phyloP scores from a whole-genome alignment of 2,888 invertebrate genomes.

The Cosmia pyralina region DNA sequence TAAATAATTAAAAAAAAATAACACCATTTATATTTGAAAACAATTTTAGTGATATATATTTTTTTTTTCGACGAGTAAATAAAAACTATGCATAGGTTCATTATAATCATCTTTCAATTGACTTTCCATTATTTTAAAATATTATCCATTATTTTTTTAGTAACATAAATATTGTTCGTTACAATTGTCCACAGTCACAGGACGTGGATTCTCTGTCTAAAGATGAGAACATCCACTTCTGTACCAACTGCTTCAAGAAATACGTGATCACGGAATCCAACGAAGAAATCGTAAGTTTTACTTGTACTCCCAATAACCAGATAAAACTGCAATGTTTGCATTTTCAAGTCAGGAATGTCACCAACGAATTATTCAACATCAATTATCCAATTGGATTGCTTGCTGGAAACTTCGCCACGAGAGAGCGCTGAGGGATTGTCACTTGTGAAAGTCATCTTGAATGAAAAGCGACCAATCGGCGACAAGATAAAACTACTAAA shows the following conservation, averaged over 20 bases:
- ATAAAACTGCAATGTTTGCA: neutral
- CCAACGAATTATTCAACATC: neutral
- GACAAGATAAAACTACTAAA: too few species aligned
- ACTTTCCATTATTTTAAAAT: neutral
- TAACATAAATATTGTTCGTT: neutral
- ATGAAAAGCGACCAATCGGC: too few species aligned
- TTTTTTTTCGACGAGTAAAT: neutral
- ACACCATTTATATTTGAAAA: neutral
- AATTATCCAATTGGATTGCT: neutral
- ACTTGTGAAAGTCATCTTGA: too few species aligned
- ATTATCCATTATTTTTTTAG: neutral
- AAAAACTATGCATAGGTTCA: too few species aligned
- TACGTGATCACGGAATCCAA: slow-evolving; percentile 76
- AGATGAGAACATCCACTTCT: slow-evolving; percentile 80
- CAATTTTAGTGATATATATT: neutral
- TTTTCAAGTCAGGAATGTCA: neutral
- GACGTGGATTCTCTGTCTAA: slow-evolving; percentile 60
- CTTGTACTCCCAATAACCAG: neutral
- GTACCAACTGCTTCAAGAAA: slow-evolving; percentile 87
- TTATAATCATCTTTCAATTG: too few species aligned
- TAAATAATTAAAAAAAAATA: too few species aligned
- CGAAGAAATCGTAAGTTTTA: slow-evolving; percentile 80
- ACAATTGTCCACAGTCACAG: slow-evolving; percentile 68
- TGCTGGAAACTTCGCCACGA: too few species aligned
- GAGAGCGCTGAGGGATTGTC: too few species aligned